Conservation (phyloP, 1,140 invertebrate genomes). For the Harlomillsia oculata region DNA sequence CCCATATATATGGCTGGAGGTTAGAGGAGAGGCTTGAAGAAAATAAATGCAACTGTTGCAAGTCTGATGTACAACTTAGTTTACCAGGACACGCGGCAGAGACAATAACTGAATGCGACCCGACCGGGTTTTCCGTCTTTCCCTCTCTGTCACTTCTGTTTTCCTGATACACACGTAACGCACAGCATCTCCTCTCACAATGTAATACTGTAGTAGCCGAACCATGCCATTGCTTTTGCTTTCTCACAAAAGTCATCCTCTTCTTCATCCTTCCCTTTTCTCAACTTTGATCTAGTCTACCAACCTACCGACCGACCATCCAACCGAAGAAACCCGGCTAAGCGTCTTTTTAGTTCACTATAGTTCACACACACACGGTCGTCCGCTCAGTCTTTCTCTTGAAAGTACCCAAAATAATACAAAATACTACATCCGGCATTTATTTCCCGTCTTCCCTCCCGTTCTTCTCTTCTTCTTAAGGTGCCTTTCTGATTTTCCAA, state of each 20-base stretch:
- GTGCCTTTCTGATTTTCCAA: neutral
- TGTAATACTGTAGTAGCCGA: neutral
- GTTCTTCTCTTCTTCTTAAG: neutral
- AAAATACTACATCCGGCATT: neutral
- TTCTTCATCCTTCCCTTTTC: neutral
- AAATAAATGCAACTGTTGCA: constrained; percentile 37
- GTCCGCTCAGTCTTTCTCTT: too few species aligned
- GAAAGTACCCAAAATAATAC: neutral
- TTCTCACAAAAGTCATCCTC: constrained; percentile 1
- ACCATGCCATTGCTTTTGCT: neutral
- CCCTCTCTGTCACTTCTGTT: neutral
- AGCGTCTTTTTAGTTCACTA: too few species aligned
- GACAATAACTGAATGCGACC: constrained; percentile 8
- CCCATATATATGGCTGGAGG: constrained; percentile 38
- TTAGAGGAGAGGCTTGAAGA: constrained; percentile 22
- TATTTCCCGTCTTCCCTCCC: neutral
- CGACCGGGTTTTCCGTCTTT: neutral
- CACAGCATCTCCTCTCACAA: neutral
- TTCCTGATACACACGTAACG: neutral
- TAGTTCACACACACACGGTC: too few species aligned
- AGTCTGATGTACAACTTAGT: constrained; percentile 28
- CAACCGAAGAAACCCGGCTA: too few species aligned
- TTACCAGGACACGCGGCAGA: constrained; percentile 21
- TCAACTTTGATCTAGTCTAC: constrained; percentile 1
- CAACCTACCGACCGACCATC: neutral